phyloP scores from a whole-genome alignment of 2,113 vertebrate species.

The Tor tambroides region DNA sequence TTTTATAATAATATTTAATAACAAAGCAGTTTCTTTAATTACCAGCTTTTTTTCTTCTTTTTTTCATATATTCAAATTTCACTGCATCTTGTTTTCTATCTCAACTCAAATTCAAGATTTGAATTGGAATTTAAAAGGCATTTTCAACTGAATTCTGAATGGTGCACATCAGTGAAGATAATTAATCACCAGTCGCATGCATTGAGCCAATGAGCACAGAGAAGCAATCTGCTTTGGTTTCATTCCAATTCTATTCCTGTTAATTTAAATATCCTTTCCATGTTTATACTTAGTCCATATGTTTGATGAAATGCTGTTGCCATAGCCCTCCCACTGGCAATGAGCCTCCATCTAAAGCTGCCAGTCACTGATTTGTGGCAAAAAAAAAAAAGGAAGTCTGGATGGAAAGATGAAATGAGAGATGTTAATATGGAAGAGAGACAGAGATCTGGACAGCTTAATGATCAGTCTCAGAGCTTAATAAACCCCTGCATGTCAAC shows the following conservation, averaged over 20 bases:
- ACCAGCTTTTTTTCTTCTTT: neutral
- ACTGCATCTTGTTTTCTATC: neutral
- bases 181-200: neutral
- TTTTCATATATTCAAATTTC: neutral
- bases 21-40: neutral
- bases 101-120: neutral
- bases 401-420: slow-evolving; percentile 22
- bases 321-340: slow-evolving; percentile 34
- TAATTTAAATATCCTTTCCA: neutral
- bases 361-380: neutral
- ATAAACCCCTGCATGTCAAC: slow-evolving; percentile 43
- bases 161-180: neutral
- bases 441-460: slow-evolving; percentile 46
- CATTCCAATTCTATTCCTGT: neutral
- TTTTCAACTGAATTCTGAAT: neutral
- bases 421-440: neutral
- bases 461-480: slow-evolving; percentile 42
- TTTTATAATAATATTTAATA: neutral
- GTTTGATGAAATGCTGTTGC: slow-evolving; percentile 9
- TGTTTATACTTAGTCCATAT: slow-evolving; percentile 14
- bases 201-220: neutral
- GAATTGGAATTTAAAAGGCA: neutral
- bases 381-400: slow-evolving; percentile 27
- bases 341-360: neutral
- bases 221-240: neutral